These are phyloP conservation scores for Conus canariensis DNA, from an alignment of 2,888 invertebrate species.

Conservation along the genomic window DNA sequence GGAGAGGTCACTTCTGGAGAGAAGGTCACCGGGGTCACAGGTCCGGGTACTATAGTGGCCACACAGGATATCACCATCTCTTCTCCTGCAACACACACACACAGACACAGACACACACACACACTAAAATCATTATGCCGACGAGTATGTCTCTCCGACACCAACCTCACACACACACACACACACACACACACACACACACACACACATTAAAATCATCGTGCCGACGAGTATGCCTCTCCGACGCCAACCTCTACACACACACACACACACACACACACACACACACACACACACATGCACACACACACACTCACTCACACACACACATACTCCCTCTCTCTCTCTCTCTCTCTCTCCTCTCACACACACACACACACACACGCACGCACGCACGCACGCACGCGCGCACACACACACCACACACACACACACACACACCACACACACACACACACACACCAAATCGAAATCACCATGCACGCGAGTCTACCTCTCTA, in stretches of 20 bases:
- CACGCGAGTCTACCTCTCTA: neutral
- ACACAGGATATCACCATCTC: neutral
- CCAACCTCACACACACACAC: neutral
- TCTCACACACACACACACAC: slow-evolving; percentile 6
- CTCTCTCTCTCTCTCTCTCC: no score
- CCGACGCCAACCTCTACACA: neutral
- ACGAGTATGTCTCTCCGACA: no score
- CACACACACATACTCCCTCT: neutral
- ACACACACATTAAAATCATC: neutral
- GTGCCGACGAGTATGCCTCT: no score
- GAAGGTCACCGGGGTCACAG: neutral
- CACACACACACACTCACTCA: neutral
- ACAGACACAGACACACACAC: neutral
- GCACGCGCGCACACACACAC: neutral
- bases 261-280: slow-evolving; percentile 12
- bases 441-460: neutral
- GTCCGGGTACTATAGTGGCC: neutral
- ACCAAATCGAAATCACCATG: neutral
- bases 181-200: neutral
- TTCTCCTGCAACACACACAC: neutral
- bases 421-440: no score
- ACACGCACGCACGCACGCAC: slow-evolving; percentile 14
- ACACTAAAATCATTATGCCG: neutral
- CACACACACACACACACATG: neutral
- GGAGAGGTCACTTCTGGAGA: no score